A percentile compares a stretch with the other conserved stretches of the same genome.
Conservation (phyloP, 2,888 invertebrate species). For the Drosophila birchii region DNA sequence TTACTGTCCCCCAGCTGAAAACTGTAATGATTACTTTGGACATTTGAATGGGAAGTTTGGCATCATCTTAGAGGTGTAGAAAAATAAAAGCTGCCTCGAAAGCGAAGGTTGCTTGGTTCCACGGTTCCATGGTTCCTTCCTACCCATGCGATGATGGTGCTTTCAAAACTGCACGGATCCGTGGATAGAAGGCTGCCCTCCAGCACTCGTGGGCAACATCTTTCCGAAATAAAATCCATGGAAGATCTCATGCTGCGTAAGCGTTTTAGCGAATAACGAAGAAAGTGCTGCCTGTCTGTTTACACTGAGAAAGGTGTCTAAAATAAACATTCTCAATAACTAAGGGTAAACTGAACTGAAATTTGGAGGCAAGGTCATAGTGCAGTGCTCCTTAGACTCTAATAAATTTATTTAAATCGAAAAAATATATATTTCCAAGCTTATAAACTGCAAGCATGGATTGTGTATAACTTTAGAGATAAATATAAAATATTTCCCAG, state of each 20-base stretch:
- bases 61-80: background rate
- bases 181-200: slow-evolving; percentile 37
- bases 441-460: background rate
- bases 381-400: background rate
- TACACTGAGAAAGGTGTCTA: slow-evolving; percentile 15
- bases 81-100: slow-evolving; percentile 9
- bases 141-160: slow-evolving; percentile 23
- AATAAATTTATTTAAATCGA: background rate
- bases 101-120: slow-evolving; percentile 38
- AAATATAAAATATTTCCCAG: background rate
- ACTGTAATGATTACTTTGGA: slow-evolving; percentile 35
- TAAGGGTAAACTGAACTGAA: fast-evolving
- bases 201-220: slow-evolving; percentile 32
- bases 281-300: slow-evolving; percentile 61
- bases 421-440: background rate
- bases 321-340: background rate
- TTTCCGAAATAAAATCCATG: slow-evolving; percentile 25
- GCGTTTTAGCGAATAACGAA: slow-evolving; percentile 54
- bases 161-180: slow-evolving; percentile 36
- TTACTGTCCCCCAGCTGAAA: slow-evolving; percentile 55
- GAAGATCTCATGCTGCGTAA: slow-evolving; percentile 75
- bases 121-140: slow-evolving; percentile 31
- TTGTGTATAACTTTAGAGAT: background rate
- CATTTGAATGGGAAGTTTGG: slow-evolving; percentile 43
- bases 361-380: background rate